Evolutionary conservation across 2,113 vertebrate species (phyloP).

Genomic region (Cryptotis parvus): DNA sequence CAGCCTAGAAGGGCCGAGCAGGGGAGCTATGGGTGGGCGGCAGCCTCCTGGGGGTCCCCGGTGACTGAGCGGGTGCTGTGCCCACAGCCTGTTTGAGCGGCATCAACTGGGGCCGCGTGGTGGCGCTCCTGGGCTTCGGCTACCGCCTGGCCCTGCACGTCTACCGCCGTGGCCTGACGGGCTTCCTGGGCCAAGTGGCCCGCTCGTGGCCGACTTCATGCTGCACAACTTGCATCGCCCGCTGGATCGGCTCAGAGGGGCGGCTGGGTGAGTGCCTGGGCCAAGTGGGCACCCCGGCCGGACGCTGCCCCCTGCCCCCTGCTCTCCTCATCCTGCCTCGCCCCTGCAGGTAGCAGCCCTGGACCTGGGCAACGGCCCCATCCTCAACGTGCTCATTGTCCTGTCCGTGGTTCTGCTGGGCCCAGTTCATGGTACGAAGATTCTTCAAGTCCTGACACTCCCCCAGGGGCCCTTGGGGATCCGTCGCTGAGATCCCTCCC

Average conservation of each 20-base stretch:
- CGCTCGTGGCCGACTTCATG: conserved; percentile 81
- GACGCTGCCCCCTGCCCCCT: no score
- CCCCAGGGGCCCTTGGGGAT: neutral
- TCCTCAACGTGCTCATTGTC: conserved; percentile 81
- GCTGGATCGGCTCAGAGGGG: conserved; percentile 90
- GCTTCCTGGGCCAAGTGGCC: conserved; percentile 88
- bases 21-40: fast-evolving
- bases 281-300: no score
- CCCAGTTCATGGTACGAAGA: conserved; percentile 83
- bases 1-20: neutral
- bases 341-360: conserved; percentile 84
- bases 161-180: conserved; percentile 84
- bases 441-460: conserved; percentile 84
- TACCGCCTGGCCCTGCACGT: conserved; percentile 91
- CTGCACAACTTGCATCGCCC: conserved; percentile 85
- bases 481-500: conserved; percentile 27
- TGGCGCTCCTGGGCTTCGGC: conserved; percentile 89
- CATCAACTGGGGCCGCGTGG: conserved; percentile 91
- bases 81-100: conserved; percentile 88
- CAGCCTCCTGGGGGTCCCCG: no score
- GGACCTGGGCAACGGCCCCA: conserved; percentile 83
- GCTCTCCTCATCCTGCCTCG: fast-evolving
- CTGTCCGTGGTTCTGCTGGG: conserved; percentile 83
- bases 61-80: neutral
- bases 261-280: conserved; percentile 90